A percentile compares a stretch with the other conserved stretches of the same genome.
Conservation (phyloP, 1,140 invertebrate genomes). For the Tetramorium parvispinum region DNA sequence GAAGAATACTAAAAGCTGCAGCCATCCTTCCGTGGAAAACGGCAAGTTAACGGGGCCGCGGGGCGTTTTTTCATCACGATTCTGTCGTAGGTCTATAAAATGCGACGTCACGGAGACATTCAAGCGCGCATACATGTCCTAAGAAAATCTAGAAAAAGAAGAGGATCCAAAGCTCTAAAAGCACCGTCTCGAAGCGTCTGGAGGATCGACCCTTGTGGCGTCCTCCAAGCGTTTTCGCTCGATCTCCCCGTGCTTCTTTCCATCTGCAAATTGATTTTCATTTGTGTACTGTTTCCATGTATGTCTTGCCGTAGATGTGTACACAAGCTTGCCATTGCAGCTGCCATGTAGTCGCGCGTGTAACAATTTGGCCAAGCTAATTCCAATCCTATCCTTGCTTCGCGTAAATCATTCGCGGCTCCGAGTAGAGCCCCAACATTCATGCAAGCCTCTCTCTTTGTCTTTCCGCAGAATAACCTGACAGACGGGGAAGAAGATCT, state of each 20-base stretch:
- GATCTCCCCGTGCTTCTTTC: background rate
- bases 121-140: background rate
- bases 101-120: background rate
- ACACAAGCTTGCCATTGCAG: background rate
- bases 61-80: background rate
- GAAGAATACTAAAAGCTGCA: constrained; percentile 15
- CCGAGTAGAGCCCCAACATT: background rate
- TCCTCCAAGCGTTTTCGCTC: background rate
- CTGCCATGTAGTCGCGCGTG: background rate
- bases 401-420: background rate
- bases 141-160: background rate
- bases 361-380: constrained; percentile 9
- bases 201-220: background rate
- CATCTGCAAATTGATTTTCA: background rate
- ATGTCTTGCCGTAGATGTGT: constrained; percentile 19
- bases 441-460: constrained; percentile 31
- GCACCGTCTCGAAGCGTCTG: background rate
- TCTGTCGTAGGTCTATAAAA: background rate
- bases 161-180: background rate
- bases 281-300: background rate
- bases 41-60: background rate
- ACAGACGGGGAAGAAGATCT: constrained; percentile 87
- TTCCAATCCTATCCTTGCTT: background rate
- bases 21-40: background rate
- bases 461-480: constrained; percentile 80